Conservation (phyloP, 2,113 vertebrate genomes). For the Paramormyrops kingsleyae region DNA sequence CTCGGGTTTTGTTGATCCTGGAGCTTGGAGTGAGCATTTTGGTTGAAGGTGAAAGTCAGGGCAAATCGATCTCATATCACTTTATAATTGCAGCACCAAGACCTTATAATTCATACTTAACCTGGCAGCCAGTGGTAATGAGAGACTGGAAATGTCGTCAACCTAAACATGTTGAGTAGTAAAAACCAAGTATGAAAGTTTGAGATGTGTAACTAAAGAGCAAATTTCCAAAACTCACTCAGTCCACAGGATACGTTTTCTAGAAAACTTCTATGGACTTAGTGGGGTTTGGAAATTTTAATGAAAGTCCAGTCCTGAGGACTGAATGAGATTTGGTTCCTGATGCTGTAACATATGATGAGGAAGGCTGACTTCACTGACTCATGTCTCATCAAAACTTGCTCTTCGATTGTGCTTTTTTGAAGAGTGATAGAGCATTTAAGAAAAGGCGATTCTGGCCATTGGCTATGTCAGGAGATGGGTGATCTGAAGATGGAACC, state of each 20-base stretch:
- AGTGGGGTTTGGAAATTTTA: background rate
- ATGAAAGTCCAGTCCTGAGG: background rate
- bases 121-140: background rate
- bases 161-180: background rate
- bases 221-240: background rate
- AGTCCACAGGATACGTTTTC: background rate
- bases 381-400: background rate
- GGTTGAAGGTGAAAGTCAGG: background rate
- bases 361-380: background rate
- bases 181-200: background rate
- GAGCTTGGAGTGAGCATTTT: background rate
- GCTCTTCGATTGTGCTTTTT: background rate
- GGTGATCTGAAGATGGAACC: background rate
- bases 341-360: background rate
- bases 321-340: background rate
- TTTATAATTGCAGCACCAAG: background rate
- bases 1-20: background rate
- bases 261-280: background rate
- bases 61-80: background rate
- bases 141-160: background rate
- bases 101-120: background rate
- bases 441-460: background rate
- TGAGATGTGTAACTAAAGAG: background rate
- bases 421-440: background rate
- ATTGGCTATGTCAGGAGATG: background rate